phyloP scores from a whole-genome alignment of 2,113 vertebrate species.

The Oplegnathus fasciatus region DNA sequence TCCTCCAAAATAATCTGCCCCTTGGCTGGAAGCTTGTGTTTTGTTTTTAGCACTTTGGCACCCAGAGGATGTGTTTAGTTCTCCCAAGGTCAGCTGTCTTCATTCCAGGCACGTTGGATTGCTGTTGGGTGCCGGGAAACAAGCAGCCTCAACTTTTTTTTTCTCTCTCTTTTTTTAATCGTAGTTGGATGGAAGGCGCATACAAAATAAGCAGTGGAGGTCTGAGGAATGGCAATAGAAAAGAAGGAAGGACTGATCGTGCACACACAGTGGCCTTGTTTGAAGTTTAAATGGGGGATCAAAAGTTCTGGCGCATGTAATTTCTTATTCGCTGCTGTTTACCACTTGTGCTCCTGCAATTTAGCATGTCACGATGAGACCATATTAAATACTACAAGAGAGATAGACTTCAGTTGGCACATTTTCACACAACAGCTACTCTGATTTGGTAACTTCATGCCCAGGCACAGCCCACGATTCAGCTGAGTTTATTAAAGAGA shows the following conservation, averaged over 20 bases:
- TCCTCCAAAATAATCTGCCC: constrained; percentile 64
- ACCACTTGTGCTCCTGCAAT: neutral
- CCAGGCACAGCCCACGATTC: constrained; percentile 21
- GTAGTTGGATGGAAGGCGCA: constrained; percentile 49
- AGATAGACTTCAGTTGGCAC: neutral
- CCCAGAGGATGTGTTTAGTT: constrained; percentile 65
- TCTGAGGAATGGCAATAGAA: constrained; percentile 38
- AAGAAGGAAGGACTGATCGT: neutral
- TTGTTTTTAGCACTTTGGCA: constrained; percentile 70
- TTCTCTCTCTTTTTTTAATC: constrained; percentile 30
- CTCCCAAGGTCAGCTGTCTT: constrained; percentile 72
- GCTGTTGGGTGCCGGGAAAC: constrained; percentile 60
- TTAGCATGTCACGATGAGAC: neutral
- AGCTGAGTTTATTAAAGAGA: constrained; percentile 31
- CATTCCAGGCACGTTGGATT: constrained; percentile 73
- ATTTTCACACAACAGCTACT: constrained; percentile 35
- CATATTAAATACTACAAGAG: neutral
- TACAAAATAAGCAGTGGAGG: constrained; percentile 48
- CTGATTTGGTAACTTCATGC: constrained; percentile 43
- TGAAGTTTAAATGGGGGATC: constrained; percentile 27
- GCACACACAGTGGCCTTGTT: constrained; percentile 15
- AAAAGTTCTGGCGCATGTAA: constrained; percentile 1
- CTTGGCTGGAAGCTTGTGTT: constrained; percentile 59
- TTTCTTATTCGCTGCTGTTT: constrained; percentile 23
- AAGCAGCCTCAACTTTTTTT: constrained; percentile 49